A percentile compares a stretch with the other conserved stretches of the same genome.
Conservation (phyloP, 2,888 invertebrate species). For the Cephus rjabovi region DNA sequence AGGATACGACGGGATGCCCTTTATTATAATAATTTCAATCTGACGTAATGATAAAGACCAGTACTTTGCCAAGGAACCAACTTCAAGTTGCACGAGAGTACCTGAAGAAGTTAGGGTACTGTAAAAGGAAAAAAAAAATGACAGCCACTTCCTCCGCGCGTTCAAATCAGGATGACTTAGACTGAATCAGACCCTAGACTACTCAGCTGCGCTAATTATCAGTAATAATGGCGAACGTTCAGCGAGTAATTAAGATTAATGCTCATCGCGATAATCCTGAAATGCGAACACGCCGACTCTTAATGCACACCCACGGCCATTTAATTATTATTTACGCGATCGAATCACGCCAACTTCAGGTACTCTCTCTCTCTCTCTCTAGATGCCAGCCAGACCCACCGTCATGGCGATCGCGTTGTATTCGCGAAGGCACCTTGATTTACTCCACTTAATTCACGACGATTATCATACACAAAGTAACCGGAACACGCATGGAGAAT, state of each 20-base stretch:
- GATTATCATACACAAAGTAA: slow-evolving; percentile 34
- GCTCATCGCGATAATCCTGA: slow-evolving; percentile 49
- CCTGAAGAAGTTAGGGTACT: background rate
- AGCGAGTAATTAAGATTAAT: slow-evolving; percentile 59
- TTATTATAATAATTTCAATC: background rate
- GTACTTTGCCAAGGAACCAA: background rate
- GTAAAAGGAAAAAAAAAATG: background rate
- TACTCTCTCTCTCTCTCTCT: background rate
- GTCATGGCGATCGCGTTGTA: background rate
- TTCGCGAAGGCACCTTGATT: slow-evolving; percentile 35
- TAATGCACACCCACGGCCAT: slow-evolving; percentile 42
- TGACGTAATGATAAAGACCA: background rate
- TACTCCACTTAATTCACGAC: slow-evolving; percentile 48
- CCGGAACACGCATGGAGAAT: background rate
- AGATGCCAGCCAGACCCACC: background rate
- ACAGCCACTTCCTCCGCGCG: background rate
- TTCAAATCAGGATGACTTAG: background rate
- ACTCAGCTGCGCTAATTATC: slow-evolving; percentile 50
- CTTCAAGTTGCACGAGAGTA: background rate
- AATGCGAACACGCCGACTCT: slow-evolving; percentile 25
- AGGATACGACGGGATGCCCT: background rate
- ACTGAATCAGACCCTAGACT: background rate
- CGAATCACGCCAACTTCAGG: slow-evolving; percentile 48
- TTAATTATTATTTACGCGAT: slow-evolving; percentile 59
- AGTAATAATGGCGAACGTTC: slow-evolving; percentile 50